Conservation (phyloP, 2,888 invertebrate species). For the Ametastegia equiseti region DNA sequence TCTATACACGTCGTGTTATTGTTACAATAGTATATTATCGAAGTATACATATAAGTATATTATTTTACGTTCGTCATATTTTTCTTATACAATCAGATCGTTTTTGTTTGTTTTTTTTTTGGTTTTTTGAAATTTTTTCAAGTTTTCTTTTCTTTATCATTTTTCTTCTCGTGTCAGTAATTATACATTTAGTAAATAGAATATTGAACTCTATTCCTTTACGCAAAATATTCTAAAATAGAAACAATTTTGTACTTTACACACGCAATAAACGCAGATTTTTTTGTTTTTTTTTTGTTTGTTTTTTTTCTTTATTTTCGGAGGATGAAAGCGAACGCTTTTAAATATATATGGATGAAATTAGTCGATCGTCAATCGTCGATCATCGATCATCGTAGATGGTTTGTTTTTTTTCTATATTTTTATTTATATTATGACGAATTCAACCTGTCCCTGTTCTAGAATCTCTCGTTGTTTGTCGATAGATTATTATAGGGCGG, state of each 20-base stretch:
- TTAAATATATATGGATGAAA: conserved; percentile 15
- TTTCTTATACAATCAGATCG: conserved; percentile 22
- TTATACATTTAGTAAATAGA: conserved; percentile 19
- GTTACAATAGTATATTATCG: conserved; percentile 32
- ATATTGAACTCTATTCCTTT: conserved; percentile 29
- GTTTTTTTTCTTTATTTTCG: not conserved
- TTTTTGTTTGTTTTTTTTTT: not conserved
- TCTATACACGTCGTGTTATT: conserved; percentile 37
- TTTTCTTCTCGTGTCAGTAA: not conserved
- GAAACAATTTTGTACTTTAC: conserved; percentile 71
- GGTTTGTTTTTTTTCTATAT: not conserved
- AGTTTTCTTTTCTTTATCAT: conserved; percentile 21
- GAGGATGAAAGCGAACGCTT: conserved; percentile 52
- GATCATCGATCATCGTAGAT: not conserved
- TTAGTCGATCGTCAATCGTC: not conserved
- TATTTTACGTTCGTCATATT: conserved; percentile 21
- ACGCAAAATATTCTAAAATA: conserved; percentile 61
- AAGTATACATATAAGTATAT: conserved; percentile 35
- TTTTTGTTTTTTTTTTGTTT: conserved; percentile 18
- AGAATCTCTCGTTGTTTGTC: conserved; percentile 42
- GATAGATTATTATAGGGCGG: conserved; percentile 17
- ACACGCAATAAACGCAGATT: conserved; percentile 62
- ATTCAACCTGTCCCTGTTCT: not conserved
- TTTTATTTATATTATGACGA: conserved; percentile 27
- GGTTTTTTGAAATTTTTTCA: not conserved